Conservation (phyloP, 2,113 vertebrate species). For the Gallinago media region DNA sequence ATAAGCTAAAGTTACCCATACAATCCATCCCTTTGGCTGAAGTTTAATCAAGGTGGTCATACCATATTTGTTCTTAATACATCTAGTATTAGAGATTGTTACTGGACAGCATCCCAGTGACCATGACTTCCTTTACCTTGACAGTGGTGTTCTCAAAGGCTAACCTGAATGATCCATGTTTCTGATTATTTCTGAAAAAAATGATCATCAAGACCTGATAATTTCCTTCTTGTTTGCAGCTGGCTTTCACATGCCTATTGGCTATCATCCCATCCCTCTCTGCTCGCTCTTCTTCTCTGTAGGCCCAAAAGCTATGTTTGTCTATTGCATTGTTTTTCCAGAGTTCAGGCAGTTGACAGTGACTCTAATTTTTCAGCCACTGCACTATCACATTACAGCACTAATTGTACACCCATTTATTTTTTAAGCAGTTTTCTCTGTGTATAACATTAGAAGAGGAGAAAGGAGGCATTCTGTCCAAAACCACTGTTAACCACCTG, state of each 20-base stretch:
- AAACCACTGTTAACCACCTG: background rate
- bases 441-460: background rate
- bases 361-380: background rate
- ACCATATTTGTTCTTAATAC: background rate
- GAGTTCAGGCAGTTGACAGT: background rate
- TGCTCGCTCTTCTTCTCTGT: background rate
- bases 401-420: background rate
- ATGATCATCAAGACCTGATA: background rate
- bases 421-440: slow-evolving; percentile 8
- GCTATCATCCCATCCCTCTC: background rate
- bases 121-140: background rate
- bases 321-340: background rate
- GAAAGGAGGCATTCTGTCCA: background rate
- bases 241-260: background rate
- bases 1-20: background rate
- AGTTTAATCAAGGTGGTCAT: background rate
- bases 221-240: background rate
- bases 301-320: background rate
- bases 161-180: background rate
- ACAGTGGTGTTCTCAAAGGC: background rate
- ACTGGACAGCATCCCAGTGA: background rate
- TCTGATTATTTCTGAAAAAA: background rate
- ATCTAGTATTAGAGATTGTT: background rate
- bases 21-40: background rate
- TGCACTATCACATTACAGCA: background rate